Evolutionary conservation across 1,140 invertebrate genomes (phyloP).

Genomic region (Telenomus remus): DNA sequence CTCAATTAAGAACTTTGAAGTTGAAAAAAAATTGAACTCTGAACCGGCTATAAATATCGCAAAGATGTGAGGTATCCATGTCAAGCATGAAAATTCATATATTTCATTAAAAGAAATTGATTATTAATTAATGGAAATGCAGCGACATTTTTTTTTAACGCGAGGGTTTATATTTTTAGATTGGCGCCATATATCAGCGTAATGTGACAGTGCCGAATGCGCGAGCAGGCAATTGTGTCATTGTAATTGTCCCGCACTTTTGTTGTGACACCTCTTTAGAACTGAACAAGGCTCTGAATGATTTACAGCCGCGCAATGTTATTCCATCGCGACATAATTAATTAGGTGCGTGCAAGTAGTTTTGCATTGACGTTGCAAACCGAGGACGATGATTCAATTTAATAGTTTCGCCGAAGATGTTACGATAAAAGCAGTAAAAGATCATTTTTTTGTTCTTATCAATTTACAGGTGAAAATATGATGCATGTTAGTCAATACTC

Average conservation of each 20-base stretch:
- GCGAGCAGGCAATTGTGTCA: constrained; percentile 11
- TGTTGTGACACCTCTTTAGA: constrained; percentile 40
- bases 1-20: no score
- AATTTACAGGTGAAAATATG: no score
- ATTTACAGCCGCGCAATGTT: constrained; percentile 22
- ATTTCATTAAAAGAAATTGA: constrained; percentile 11
- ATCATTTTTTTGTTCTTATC: not conserved
- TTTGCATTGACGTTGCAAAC: constrained; percentile 17
- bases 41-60: no score
- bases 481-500: no score
- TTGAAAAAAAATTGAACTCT: no score
- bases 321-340: constrained; percentile 32
- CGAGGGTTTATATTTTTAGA: constrained; percentile 24
- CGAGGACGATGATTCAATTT: constrained; percentile 17
- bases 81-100: constrained; percentile 1
- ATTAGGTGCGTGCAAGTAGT: constrained; percentile 12
- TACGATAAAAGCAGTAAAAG: not conserved
- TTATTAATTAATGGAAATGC: constrained; percentile 27
- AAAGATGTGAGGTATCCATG: not conserved
- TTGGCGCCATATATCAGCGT: constrained; percentile 33
- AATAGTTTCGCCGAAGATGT: not conserved
- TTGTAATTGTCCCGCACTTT: constrained; percentile 36
- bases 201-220: constrained; percentile 28
- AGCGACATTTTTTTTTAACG: constrained; percentile 1
- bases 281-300: constrained; percentile 39